These are phyloP conservation scores for Andrena minutula DNA, from an alignment of 2,888 invertebrate species.

Conservation along the genomic window DNA sequence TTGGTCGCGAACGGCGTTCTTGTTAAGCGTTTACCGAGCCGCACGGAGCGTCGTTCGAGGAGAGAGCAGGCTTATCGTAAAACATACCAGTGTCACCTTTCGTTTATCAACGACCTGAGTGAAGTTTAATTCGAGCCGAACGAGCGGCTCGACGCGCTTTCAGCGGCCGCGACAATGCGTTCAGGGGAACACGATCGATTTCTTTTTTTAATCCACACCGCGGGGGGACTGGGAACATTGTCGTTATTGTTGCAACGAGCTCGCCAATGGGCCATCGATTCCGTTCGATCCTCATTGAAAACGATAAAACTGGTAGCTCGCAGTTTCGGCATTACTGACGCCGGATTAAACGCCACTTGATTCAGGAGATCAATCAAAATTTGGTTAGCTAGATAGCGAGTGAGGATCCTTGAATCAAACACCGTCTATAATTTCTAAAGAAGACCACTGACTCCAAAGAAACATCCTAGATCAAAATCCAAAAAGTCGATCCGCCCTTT, in stretches of 20 bases:
- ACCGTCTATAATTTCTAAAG: neutral
- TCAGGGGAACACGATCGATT: constrained; percentile 14
- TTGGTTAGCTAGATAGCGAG: too few species aligned
- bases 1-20: constrained; percentile 11
- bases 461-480: neutral
- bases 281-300: neutral
- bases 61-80: constrained; percentile 72
- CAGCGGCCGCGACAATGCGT: constrained; percentile 51
- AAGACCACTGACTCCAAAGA: neutral
- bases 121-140: constrained; percentile 77
- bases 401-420: too few species aligned
- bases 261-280: constrained; percentile 7
- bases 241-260: neutral
- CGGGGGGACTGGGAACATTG: constrained; percentile 1
- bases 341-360: neutral
- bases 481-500: neutral
- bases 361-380: too few species aligned
- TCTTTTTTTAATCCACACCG: constrained; percentile 1
- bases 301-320: neutral
- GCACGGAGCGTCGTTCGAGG: constrained; percentile 37
- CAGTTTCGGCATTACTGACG: neutral
- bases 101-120: constrained; percentile 80
- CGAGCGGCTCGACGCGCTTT: constrained; percentile 42
- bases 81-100: constrained; percentile 81
- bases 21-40: constrained; percentile 28